phyloP scores from a whole-genome alignment of 2,797 vertebrate species.

The Phrynocephalus guinanensis region DNA sequence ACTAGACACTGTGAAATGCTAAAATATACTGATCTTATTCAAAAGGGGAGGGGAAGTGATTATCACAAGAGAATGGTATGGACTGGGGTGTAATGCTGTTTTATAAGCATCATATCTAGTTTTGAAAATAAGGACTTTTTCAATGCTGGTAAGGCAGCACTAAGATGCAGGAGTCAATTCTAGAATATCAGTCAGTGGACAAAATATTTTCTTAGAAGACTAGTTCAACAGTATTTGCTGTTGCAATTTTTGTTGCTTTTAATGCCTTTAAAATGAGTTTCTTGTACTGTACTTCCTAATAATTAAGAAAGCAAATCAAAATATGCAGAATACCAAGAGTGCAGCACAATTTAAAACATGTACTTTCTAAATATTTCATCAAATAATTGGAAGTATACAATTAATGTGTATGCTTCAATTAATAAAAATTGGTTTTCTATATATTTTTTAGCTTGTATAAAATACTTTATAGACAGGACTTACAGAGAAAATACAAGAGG shows the following conservation, averaged over 20 bases:
- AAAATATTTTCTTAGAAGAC: slow-evolving; percentile 31
- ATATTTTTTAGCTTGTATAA: slow-evolving; percentile 43
- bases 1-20: slow-evolving; percentile 20
- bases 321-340: slow-evolving; percentile 8
- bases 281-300: slow-evolving; percentile 16
- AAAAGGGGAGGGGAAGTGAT: slow-evolving; percentile 61
- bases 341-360: slow-evolving; percentile 38
- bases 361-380: slow-evolving; percentile 46
- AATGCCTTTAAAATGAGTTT: slow-evolving; percentile 44
- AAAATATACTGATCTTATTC: slow-evolving; percentile 44
- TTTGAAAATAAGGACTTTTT: slow-evolving; percentile 20
- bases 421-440: slow-evolving; percentile 52
- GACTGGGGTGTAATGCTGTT: slow-evolving; percentile 53
- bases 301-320: slow-evolving; percentile 47
- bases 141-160: slow-evolving; percentile 34
- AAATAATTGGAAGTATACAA: slow-evolving; percentile 9
- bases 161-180: slow-evolving; percentile 23
- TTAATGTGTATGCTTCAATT: slow-evolving; percentile 24
- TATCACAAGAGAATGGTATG: slow-evolving; percentile 47
- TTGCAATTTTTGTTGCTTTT: slow-evolving; percentile 41
- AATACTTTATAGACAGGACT: slow-evolving; percentile 57
- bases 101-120: slow-evolving; percentile 32
- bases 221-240: slow-evolving; percentile 12
- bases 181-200: slow-evolving; percentile 40
- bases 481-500: slow-evolving; percentile 55